Conservation (phyloP, 2,797 vertebrate species). For the Gila robusta region DNA sequence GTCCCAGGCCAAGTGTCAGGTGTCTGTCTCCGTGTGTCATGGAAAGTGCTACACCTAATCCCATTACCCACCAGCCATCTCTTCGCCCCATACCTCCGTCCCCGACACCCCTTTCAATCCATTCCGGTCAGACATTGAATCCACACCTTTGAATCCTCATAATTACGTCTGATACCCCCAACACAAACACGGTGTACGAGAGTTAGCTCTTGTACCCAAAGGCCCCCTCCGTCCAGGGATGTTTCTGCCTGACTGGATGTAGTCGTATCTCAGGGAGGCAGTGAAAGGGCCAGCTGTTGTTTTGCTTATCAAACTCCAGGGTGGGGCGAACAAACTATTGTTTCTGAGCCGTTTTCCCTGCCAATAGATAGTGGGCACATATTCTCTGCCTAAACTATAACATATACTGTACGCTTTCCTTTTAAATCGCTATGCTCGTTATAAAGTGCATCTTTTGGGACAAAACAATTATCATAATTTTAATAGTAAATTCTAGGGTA, state of each 20-base stretch:
- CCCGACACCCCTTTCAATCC: slow-evolving; percentile 3
- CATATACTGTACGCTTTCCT: neutral
- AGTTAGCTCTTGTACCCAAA: slow-evolving; percentile 60
- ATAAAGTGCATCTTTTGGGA: neutral
- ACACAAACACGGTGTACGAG: slow-evolving; percentile 62
- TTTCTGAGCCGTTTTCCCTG: neutral
- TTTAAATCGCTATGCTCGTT: neutral
- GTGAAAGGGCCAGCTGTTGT: slow-evolving; percentile 34
- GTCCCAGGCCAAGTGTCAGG: slow-evolving; percentile 82
- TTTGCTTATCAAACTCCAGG: slow-evolving; percentile 34
- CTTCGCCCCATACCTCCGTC: slow-evolving; percentile 4
- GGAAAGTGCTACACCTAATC: slow-evolving; percentile 83
- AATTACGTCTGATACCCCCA: slow-evolving; percentile 57
- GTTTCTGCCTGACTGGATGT: slow-evolving; percentile 45
- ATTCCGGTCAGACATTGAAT: slow-evolving; percentile 52
- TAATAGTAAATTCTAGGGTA: neutral
- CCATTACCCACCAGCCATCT: slow-evolving; percentile 74
- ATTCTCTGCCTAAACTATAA: neutral
- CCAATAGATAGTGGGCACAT: neutral
- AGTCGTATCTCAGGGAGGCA: slow-evolving; percentile 23
- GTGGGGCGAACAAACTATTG: slow-evolving; percentile 19
- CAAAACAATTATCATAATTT: neutral
- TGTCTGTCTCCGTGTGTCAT: slow-evolving; percentile 76
- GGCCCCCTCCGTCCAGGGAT: slow-evolving; percentile 15
- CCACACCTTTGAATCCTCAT: slow-evolving; percentile 51